Percentiles rank a stretch among this genome's conserved stretches.
Evolutionary conservation across 2,888 invertebrate species (phyloP).

Genomic region (Aelia acuminata): DNA sequence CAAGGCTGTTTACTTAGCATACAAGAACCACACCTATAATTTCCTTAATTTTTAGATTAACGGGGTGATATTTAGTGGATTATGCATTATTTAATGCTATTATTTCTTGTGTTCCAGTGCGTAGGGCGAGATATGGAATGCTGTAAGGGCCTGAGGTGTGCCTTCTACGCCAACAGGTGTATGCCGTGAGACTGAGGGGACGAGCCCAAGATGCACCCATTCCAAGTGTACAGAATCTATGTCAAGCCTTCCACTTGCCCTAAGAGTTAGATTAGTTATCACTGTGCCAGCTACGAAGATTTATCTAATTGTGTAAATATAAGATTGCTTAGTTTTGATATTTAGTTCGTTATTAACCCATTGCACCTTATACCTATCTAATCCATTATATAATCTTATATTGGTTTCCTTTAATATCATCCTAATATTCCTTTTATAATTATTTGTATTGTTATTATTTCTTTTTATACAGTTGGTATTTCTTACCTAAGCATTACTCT

Average conservation of each 20-base stretch:
- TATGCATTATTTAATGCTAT: neutral
- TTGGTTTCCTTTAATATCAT: neutral
- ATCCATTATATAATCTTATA: neutral
- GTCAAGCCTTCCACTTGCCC: neutral
- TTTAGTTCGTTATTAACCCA: neutral
- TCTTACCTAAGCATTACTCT: too few relatives aligned
- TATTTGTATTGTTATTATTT: too few relatives aligned
- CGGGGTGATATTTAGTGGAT: too few relatives aligned
- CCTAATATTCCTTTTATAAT: too few relatives aligned
- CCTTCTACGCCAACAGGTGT: slow-evolving; percentile 60
- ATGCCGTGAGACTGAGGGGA: neutral
- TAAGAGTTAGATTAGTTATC: neutral
- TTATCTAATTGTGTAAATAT: slow-evolving; percentile 26
- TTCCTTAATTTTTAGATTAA: too few relatives aligned
- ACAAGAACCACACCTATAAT: too few relatives aligned
- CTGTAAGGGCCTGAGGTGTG: slow-evolving; percentile 53
- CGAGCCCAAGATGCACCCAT: neutral
- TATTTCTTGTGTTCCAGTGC: slow-evolving; percentile 55
- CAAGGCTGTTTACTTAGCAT: too few relatives aligned
- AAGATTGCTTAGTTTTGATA: neutral
- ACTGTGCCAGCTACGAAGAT: neutral
- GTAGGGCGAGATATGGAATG: slow-evolving; percentile 27
- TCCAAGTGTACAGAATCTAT: neutral
- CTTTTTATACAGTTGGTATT: too few relatives aligned
- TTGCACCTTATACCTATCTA: neutral